Evolutionary conservation across 2,888 invertebrate species (phyloP), one percentile per base, ranked within the genome.

Genomic region (Myopa tessellatipennis): DNA sequence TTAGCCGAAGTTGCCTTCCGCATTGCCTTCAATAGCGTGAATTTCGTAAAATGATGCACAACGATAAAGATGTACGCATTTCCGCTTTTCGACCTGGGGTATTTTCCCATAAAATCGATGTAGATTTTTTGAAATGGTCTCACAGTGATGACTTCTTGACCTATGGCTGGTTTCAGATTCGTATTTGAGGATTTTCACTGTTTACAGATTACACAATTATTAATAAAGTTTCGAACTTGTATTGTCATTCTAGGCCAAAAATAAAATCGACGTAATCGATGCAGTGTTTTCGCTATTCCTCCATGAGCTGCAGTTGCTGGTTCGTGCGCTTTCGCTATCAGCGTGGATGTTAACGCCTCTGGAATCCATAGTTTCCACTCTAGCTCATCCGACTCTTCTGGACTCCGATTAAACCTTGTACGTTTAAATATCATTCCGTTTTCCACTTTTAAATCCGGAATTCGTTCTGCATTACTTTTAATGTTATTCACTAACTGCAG

Each of bases 11-110:
- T 78, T 12, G 78, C 74, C 12, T 74, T 70, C 1, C 40, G 50
- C 78, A 78, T 78, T 6, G 78, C 70, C 16, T 78, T 76, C 2
- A 74, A 8, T 18, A 73, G 60, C 1, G 40, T 55, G 18, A 67
- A 67, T 67, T 67, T 67, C 5, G 67, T 16, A 4, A 67, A 40
- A 16, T 67, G 67, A 38, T 67, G 40, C 38, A 67, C 67, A n/a
- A 67, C 67, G 4, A 67, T 40, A 16, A 67, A 67, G 10, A 67
- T 67, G 40, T 12, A 67, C 26, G 34, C 36, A 67, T 34, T 67
- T 10, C 67, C 67, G n/a, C 10, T 12, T 14, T 67, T 45, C 16
- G 26, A 69, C 26, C 26, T 4, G 4, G 67, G 67, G 40, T 67
- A 67, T 67, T 67, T 67, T 12, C 67, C 67, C 4, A 67, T 14